phyloP scores from a whole-genome alignment of 2,888 invertebrate genomes.

The Serripes groenlandicus region DNA sequence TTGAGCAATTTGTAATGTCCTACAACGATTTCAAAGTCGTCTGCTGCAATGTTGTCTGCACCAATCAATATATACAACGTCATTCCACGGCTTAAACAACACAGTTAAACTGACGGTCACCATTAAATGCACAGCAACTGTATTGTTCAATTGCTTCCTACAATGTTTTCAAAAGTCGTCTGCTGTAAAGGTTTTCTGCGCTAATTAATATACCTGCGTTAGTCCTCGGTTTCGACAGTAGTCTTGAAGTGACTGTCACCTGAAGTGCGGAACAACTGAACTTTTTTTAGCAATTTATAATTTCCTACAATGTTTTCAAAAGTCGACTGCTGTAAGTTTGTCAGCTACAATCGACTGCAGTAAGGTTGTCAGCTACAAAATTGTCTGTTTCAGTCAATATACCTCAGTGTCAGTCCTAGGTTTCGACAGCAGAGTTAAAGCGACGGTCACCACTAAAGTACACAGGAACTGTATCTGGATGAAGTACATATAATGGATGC shows the following conservation, averaged over 20 bases:
- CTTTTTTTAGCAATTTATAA: neutral
- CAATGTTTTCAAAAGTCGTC: no score
- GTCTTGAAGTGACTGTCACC: neutral
- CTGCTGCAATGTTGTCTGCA: no score
- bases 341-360: neutral
- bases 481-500: constrained; percentile 74
- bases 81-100: no score
- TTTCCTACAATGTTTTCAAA: neutral
- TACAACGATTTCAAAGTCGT: no score
- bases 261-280: neutral
- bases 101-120: no score
- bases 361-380: neutral
- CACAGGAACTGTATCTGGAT: constrained; percentile 67
- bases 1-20: no score
- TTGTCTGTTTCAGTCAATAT: neutral
- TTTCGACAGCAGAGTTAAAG: constrained; percentile 65
- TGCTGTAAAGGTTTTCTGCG: no score
- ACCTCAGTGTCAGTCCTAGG: constrained; percentile 64
- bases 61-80: no score
- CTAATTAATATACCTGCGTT: neutral
- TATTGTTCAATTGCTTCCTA: no score
- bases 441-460: constrained; percentile 59
- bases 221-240: neutral
- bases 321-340: neutral
- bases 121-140: no score